Conservation (phyloP, 92 coral and sea anemone species). For the Montipora capitata region DNA sequence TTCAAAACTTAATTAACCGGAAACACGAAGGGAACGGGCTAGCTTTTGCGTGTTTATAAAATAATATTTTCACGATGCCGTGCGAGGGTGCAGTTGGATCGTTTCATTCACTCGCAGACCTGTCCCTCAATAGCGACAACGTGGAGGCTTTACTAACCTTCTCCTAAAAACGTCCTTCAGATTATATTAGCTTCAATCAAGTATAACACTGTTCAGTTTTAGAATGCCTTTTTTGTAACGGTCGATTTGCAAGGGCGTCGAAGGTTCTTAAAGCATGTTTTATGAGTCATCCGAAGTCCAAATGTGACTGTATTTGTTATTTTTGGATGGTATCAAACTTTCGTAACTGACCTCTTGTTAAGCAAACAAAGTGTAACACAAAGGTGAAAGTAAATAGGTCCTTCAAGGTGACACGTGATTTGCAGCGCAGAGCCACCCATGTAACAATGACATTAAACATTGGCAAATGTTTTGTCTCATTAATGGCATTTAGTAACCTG, state of each 20-base stretch:
- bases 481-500: too few species aligned
- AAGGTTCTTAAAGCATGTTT: background rate
- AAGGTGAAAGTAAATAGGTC: background rate
- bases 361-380: background rate
- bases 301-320: background rate
- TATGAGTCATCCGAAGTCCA: background rate
- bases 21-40: background rate
- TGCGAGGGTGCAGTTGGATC: background rate
- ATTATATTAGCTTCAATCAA: too few species aligned
- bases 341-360: background rate
- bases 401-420: background rate
- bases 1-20: background rate
- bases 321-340: background rate
- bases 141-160: too few species aligned
- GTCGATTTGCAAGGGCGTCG: background rate
- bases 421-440: too few species aligned
- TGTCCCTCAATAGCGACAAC: too few species aligned
- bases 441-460: too few species aligned
- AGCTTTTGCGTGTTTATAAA: too few species aligned
- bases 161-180: too few species aligned
- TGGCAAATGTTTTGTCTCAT: too few species aligned
- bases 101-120: too few species aligned
- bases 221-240: background rate
- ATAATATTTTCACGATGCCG: background rate
- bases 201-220: too few species aligned